Conservation (phyloP, 2,888 invertebrate genomes). For the Perithous albicinctus region DNA sequence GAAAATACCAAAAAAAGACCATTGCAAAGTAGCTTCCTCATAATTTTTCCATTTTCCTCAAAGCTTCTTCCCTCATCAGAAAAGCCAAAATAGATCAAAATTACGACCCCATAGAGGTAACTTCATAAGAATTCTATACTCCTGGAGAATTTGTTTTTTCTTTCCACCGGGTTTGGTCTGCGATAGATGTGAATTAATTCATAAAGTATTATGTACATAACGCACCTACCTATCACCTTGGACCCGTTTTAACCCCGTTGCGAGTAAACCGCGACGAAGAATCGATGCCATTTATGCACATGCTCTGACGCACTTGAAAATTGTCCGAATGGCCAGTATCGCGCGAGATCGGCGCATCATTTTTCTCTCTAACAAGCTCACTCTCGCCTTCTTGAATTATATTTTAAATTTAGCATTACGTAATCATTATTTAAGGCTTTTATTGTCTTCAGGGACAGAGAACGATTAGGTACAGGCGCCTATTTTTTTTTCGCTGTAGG, state of each 20-base stretch:
- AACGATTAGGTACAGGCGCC: too few relatives aligned
- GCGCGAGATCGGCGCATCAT: background rate
- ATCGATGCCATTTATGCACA: slow-evolving; percentile 7
- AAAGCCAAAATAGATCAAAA: too few relatives aligned
- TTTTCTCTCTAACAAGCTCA: background rate
- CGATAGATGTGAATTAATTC: background rate
- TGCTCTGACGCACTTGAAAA: slow-evolving; percentile 13
- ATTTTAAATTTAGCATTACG: background rate
- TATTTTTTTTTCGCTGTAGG: slow-evolving; percentile 1
- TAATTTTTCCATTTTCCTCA: too few relatives aligned
- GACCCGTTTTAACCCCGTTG: slow-evolving; percentile 24
- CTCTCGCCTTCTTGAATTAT: slow-evolving; percentile 22
- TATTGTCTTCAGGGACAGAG: background rate
- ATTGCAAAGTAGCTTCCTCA: too few relatives aligned
- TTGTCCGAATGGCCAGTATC: slow-evolving; percentile 21
- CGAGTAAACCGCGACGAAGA: slow-evolving; percentile 22
- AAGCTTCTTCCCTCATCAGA: too few relatives aligned
- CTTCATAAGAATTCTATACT: too few relatives aligned
- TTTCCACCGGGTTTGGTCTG: background rate
- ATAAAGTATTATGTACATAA: background rate
- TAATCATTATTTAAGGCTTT: slow-evolving; percentile 18
- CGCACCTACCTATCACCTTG: slow-evolving; percentile 18
- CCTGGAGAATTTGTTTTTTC: too few relatives aligned
- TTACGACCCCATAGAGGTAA: too few relatives aligned
- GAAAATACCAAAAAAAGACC: too few relatives aligned